Percentiles rank a stretch among this genome's conserved stretches.
Evolutionary conservation across 2,113 vertebrate species (phyloP).

Genomic region (Anguilla rostrata): DNA sequence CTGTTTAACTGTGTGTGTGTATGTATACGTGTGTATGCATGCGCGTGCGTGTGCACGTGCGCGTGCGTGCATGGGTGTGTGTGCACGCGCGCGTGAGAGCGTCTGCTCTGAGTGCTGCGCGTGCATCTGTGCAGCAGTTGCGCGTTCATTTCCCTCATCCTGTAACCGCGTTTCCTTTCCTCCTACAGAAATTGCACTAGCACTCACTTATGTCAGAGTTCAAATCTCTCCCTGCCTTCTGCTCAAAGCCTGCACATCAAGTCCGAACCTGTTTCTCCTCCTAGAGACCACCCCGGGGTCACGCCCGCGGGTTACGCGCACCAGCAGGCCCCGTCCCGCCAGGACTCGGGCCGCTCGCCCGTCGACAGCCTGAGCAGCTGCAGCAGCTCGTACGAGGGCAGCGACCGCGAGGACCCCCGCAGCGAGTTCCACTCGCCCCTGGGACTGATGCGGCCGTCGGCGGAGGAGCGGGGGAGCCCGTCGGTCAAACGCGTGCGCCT

Average conservation of each 20-base stretch:
- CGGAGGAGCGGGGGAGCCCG: slow-evolving; percentile 88
- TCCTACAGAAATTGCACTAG: slow-evolving; percentile 89
- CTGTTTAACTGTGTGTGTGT: no score
- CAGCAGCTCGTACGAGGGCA: slow-evolving; percentile 95
- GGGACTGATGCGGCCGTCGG: slow-evolving; percentile 87
- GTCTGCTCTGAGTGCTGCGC: slow-evolving; percentile 45
- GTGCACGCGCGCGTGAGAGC: slow-evolving; percentile 68
- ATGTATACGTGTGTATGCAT: no score
- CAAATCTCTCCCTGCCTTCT: slow-evolving; percentile 89
- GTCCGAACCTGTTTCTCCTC: slow-evolving; percentile 96
- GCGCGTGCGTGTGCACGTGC: no score
- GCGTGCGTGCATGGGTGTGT: no score
- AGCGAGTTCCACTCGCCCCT: slow-evolving; percentile 87
- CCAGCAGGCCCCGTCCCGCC: slow-evolving; percentile 71
- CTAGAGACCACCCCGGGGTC: slow-evolving; percentile 79
- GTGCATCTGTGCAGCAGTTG: slow-evolving; percentile 64
- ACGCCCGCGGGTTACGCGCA: slow-evolving; percentile 73
- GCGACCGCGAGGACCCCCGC: slow-evolving; percentile 88
- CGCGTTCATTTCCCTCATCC: slow-evolving; percentile 66
- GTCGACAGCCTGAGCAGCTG: slow-evolving; percentile 95
- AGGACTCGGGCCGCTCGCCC: slow-evolving; percentile 87
- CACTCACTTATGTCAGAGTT: slow-evolving; percentile 92
- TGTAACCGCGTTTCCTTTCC: slow-evolving; percentile 82
- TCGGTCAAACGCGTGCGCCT: slow-evolving; percentile 93
- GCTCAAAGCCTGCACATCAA: slow-evolving; percentile 95